A percentile compares a stretch with the other conserved stretches of the same genome.
Conservation (phyloP, 1,140 invertebrate genomes). For the Drosophila ohnishii region DNA sequence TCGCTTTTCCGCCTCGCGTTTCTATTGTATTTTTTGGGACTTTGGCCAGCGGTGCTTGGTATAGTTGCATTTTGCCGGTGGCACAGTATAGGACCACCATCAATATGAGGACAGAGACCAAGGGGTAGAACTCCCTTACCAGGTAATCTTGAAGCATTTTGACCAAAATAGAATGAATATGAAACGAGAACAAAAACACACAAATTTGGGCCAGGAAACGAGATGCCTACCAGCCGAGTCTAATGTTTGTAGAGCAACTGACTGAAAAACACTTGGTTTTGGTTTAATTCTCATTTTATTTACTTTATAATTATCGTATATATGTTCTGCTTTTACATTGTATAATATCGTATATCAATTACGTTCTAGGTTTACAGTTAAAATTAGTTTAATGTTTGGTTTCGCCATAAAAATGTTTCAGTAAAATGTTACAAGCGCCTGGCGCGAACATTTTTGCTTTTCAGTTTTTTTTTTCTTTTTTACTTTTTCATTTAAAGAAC, state of each 20-base stretch:
- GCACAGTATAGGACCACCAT: constrained; percentile 15
- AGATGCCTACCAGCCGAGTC: constrained; percentile 12
- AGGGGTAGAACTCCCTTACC: neutral
- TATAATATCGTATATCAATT: constrained; percentile 53
- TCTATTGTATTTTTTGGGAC: constrained; percentile 4
- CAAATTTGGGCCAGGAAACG: constrained; percentile 29
- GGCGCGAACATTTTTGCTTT: constrained; percentile 32
- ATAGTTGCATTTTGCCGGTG: neutral
- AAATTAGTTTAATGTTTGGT: constrained; percentile 32
- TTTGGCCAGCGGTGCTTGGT: neutral
- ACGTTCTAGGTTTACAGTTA: constrained; percentile 51
- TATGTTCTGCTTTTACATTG: constrained; percentile 49
- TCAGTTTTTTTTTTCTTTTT: neutral
- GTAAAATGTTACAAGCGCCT: constrained; percentile 49
- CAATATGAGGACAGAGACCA: constrained; percentile 5
- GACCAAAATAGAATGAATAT: constrained; percentile 19
- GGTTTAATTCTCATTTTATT: constrained; percentile 37
- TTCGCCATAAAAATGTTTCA: constrained; percentile 41
- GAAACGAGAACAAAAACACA: constrained; percentile 4
- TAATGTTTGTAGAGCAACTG: constrained; percentile 2
- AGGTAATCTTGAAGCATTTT: constrained; percentile 15
- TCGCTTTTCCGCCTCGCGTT: constrained; percentile 8
- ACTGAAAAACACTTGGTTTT: neutral
- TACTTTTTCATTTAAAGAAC: constrained; percentile 9
- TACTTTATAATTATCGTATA: constrained; percentile 51